A percentile compares a stretch with the other conserved stretches of the same genome.
phyloP scores from a whole-genome alignment of 1,140 invertebrate genomes.

The Drosophila tani region DNA sequence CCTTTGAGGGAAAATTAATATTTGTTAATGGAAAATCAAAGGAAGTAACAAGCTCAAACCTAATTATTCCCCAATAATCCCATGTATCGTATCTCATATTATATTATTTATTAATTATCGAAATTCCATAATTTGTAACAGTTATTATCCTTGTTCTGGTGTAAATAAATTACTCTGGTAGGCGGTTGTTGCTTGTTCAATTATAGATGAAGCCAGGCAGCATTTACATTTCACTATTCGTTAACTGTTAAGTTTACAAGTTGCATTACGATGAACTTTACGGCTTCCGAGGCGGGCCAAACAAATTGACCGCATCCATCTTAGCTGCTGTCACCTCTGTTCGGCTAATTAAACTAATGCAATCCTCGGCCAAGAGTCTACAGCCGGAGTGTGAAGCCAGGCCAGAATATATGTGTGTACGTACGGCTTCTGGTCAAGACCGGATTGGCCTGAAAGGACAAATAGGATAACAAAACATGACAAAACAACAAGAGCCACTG shows the following conservation, averaged over 20 bases:
- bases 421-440: conserved; percentile 23
- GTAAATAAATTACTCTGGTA: conserved; percentile 1
- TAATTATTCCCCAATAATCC: background rate
- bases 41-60: background rate
- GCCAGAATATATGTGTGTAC: conserved; percentile 13
- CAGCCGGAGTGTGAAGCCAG: conserved; percentile 46
- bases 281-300: conserved; percentile 12
- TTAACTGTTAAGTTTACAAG: conserved; percentile 11
- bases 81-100: background rate
- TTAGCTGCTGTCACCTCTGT: conserved; percentile 29
- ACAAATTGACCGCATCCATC: conserved; percentile 34
- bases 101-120: background rate
- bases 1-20: no score
- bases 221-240: conserved; percentile 10
- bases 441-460: conserved; percentile 24
- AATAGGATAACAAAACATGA: conserved; percentile 51
- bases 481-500: conserved; percentile 55
- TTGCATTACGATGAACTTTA: conserved; percentile 18
- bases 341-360: conserved; percentile 59
- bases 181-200: background rate
- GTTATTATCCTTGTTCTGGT: background rate
- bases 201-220: background rate
- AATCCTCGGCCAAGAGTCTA: conserved; percentile 42
- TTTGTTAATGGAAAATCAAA: no score
- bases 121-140: background rate